A percentile compares a stretch with the other conserved stretches of the same genome.
phyloP scores from a whole-genome alignment of 2,888 invertebrate genomes.

The Dysmachus trigonus region DNA sequence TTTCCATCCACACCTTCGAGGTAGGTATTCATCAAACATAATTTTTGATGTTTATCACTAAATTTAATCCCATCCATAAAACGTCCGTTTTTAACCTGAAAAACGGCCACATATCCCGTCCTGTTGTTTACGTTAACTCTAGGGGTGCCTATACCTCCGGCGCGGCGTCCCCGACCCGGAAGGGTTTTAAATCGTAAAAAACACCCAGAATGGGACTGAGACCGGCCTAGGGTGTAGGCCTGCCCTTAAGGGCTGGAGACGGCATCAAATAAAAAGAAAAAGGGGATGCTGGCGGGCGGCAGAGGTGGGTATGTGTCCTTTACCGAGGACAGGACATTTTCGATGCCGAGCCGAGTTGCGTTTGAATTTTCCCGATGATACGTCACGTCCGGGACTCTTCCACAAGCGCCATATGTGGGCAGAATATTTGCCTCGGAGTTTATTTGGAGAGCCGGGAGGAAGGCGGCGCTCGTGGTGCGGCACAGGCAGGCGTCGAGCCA shows the following conservation, averaged over 20 bases:
- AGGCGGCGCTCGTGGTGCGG: no score
- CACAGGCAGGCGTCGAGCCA: background rate
- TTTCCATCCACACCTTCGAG: slow-evolving; percentile 16
- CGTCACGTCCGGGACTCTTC: slow-evolving; percentile 7
- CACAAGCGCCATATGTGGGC: slow-evolving; percentile 22
- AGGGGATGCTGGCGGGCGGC: background rate
- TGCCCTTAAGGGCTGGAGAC: background rate
- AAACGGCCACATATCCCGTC: background rate
- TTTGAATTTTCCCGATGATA: slow-evolving; percentile 25
- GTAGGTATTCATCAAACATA: slow-evolving; percentile 33
- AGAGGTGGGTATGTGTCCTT: background rate
- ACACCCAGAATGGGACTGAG: background rate
- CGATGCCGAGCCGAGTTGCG: background rate
- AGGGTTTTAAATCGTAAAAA: slow-evolving; percentile 32
- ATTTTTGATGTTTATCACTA: slow-evolving; percentile 39
- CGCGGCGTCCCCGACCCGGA: background rate
- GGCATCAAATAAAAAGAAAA: slow-evolving; percentile 7
- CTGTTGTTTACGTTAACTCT: background rate
- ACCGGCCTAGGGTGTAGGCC: background rate
- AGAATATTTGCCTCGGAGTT: slow-evolving; percentile 20
- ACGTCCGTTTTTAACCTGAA: slow-evolving; percentile 1
- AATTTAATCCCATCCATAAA: slow-evolving; percentile 28
- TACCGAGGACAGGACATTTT: background rate
- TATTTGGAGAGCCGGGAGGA: background rate
- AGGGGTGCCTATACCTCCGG: background rate